Conservation (phyloP, 2,113 vertebrate genomes). For the Cinclus mexicanus region DNA sequence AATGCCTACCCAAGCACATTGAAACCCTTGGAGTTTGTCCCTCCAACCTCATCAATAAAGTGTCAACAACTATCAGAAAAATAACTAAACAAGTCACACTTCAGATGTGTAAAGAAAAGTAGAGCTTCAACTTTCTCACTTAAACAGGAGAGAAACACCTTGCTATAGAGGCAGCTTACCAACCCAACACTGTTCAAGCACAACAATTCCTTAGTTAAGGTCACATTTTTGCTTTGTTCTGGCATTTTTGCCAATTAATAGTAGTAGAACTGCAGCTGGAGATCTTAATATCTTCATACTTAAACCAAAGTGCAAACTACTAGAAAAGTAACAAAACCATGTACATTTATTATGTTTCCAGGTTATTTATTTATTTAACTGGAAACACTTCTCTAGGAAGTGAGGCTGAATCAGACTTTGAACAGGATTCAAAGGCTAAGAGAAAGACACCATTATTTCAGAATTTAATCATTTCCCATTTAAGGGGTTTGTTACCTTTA, state of each 20-base stretch:
- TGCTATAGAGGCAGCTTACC: background rate
- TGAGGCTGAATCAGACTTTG: slow-evolving; percentile 13
- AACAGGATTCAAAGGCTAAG: background rate
- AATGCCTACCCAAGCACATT: background rate
- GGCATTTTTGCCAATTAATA: background rate
- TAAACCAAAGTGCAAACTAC: background rate
- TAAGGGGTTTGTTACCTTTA: background rate
- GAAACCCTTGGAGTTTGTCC: background rate
- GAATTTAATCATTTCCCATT: background rate
- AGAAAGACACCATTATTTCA: background rate
- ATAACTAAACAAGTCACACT: slow-evolving; percentile 26
- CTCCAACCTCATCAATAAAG: background rate
- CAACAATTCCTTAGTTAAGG: background rate
- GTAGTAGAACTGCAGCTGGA: background rate
- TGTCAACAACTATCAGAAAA: slow-evolving; percentile 17
- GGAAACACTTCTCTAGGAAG: background rate
- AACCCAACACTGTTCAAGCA: background rate
- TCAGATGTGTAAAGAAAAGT: slow-evolving; percentile 9
- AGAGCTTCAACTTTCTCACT: background rate
- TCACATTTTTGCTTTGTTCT: background rate
- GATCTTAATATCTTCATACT: background rate
- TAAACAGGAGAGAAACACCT: background rate
- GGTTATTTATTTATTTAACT: background rate
- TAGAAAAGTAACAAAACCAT: background rate
- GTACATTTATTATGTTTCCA: background rate